Percentiles rank a stretch among this genome's conserved stretches.
These are phyloP conservation scores for Andrena trimmerana DNA, from an alignment of 2,888 invertebrate genomes.

Conservation along the genomic window DNA sequence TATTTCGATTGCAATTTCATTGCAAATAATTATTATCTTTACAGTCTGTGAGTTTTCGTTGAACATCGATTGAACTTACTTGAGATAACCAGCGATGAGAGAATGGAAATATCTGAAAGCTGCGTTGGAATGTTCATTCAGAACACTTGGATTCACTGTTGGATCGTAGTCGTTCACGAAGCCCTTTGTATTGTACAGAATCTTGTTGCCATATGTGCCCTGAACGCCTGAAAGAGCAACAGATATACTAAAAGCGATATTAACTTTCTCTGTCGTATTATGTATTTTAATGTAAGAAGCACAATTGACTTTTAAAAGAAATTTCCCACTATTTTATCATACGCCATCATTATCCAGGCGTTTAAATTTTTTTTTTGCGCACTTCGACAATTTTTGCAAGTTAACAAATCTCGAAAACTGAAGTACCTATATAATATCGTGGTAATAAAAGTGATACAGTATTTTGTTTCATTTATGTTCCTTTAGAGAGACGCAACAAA, in stretches of 20 bases:
- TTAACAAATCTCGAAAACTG: no score
- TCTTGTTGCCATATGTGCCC: slow-evolving; percentile 88
- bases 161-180: slow-evolving; percentile 90
- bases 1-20: background rate
- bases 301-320: no score
- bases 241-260: background rate
- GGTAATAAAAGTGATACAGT: no score
- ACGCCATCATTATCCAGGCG: no score
- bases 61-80: slow-evolving; percentile 85
- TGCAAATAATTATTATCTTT: background rate
- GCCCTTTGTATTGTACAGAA: slow-evolving; percentile 87
- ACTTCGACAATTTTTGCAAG: no score
- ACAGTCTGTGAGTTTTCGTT: background rate
- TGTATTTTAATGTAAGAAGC: no score
- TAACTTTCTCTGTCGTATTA: background rate
- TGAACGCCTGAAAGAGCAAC: slow-evolving; percentile 85
- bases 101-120: slow-evolving; percentile 92
- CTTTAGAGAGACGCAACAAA: no score
- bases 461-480: no score
- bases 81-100: slow-evolving; percentile 89
- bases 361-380: no score
- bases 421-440: no score
- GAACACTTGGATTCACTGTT: slow-evolving; percentile 88
- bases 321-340: no score
- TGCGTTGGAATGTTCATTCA: slow-evolving; percentile 90